Evolutionary conservation across 2,113 vertebrate genomes (phyloP).

Genomic region (Terrapene triunguis): DNA sequence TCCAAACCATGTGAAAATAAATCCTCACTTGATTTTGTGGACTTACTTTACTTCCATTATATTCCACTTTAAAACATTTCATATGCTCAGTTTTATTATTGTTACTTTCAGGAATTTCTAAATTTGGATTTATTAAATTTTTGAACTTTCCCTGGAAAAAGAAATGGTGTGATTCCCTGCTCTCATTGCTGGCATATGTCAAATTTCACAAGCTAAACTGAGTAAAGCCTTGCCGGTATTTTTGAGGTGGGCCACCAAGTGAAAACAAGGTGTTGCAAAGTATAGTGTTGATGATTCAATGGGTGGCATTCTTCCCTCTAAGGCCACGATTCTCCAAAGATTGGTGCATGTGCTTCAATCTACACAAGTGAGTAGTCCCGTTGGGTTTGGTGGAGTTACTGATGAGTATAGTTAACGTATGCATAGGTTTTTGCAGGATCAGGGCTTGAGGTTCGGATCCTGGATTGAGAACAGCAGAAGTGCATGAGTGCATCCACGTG

Average conservation of each 20-base stretch:
- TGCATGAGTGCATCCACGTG: neutral
- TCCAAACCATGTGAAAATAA: constrained; percentile 70
- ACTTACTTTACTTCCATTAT: constrained; percentile 59
- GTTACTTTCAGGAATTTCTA: constrained; percentile 64
- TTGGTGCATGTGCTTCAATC: neutral
- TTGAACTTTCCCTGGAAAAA: constrained; percentile 5
- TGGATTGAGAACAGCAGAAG: rapidly evolving
- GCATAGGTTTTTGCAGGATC: neutral
- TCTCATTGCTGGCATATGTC: neutral
- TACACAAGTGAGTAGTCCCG: neutral
- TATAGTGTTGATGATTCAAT: neutral
- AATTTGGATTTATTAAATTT: constrained; percentile 48
- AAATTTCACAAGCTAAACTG: constrained; percentile 34
- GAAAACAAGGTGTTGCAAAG: neutral
- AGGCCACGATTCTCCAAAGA: neutral
- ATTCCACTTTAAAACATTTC: constrained; percentile 59
- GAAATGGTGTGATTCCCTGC: neutral
- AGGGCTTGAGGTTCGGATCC: neutral
- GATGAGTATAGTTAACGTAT: neutral
- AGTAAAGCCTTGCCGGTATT: neutral
- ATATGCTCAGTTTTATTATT: constrained; percentile 48
- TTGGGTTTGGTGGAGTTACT: neutral
- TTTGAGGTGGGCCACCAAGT: neutral
- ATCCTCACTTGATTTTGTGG: constrained; percentile 60
- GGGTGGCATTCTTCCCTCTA: neutral